These are phyloP conservation scores for Lucinisca nassula DNA, from an alignment of 2,888 invertebrate genomes.

Conservation along the genomic window DNA sequence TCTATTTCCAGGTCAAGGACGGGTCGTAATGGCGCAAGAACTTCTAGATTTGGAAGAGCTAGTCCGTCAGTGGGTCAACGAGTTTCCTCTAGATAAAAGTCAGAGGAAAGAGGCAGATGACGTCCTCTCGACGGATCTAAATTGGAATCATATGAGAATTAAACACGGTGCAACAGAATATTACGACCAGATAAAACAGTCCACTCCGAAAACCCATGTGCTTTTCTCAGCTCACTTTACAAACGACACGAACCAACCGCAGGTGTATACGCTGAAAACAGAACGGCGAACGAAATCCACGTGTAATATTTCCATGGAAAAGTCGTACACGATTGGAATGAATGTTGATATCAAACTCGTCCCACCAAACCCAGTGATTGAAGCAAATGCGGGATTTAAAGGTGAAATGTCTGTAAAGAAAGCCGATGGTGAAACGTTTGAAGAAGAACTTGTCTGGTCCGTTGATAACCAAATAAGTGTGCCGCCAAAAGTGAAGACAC, in stretches of 20 bases:
- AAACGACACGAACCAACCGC: constrained; percentile 86
- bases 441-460: constrained; percentile 88
- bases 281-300: constrained; percentile 87
- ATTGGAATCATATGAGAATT: constrained; percentile 86
- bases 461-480: constrained; percentile 87
- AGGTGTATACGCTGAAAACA: constrained; percentile 87
- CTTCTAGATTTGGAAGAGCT: constrained; percentile 80
- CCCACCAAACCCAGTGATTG: constrained; percentile 87
- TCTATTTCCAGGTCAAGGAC: too few species aligned
- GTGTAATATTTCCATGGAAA: constrained; percentile 84
- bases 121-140: constrained; percentile 84
- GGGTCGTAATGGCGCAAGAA: constrained; percentile 78
- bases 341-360: constrained; percentile 84
- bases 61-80: constrained; percentile 76
- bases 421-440: constrained; percentile 84
- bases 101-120: constrained; percentile 80
- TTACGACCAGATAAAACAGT: constrained; percentile 72
- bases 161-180: constrained; percentile 85
- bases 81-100: constrained; percentile 78
- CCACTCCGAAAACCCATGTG: constrained; percentile 80
- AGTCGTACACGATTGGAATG: constrained; percentile 81
- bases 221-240: constrained; percentile 86
- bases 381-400: constrained; percentile 88
- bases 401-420: constrained; percentile 85
- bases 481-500: constrained; percentile 85